Evolutionary conservation across 2,113 vertebrate species (phyloP).

Genomic region (Alligator sinensis): DNA sequence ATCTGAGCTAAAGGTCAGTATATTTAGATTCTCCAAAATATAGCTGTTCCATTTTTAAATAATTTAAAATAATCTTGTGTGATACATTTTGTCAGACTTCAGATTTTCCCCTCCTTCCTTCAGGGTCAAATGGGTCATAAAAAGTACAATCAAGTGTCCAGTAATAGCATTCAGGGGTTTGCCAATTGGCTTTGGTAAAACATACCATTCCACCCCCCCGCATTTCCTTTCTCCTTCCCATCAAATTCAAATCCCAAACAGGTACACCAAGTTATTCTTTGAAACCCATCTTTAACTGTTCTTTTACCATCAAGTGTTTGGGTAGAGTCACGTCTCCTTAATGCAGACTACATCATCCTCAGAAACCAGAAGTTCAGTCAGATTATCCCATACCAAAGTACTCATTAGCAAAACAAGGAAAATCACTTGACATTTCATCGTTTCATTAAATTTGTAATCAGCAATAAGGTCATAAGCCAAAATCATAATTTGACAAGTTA

Average conservation of each 20-base stretch:
- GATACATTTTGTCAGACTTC: background rate
- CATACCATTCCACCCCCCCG: background rate
- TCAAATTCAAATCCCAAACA: background rate
- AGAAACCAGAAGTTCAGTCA: background rate
- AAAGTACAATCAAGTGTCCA: accelerated
- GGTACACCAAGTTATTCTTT: background rate
- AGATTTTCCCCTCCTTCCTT: accelerated
- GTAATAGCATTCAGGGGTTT: background rate
- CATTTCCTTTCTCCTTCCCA: background rate
- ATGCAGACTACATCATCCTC: background rate
- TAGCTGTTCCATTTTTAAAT: background rate
- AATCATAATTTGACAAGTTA: background rate
- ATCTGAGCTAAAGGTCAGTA: background rate
- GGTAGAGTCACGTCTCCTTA: background rate
- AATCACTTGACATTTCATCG: background rate
- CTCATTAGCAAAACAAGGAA: background rate
- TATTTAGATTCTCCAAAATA: background rate
- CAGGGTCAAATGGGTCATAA: background rate
- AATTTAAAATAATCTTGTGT: background rate
- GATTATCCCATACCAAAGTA: background rate
- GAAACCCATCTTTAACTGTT: background rate
- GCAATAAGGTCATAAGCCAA: background rate
- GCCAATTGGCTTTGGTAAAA: background rate
- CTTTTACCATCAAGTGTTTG: background rate
- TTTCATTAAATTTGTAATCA: background rate